Conservation (phyloP, 2,113 vertebrate genomes). For the Parus major region DNA sequence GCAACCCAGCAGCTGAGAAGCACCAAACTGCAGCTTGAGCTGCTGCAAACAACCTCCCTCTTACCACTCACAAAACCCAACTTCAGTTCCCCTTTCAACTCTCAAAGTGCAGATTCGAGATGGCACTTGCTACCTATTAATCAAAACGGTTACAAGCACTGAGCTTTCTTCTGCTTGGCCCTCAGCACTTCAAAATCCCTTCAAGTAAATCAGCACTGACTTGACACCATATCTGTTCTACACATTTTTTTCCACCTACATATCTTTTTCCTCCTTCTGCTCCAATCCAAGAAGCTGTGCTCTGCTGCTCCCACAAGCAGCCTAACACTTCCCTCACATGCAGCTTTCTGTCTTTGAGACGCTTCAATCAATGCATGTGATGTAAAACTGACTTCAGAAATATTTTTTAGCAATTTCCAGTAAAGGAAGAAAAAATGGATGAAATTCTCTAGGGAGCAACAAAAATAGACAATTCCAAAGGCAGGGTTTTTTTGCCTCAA, state of each 20-base stretch:
- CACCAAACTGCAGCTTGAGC: neutral
- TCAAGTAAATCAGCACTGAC: neutral
- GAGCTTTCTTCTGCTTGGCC: neutral
- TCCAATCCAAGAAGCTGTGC: neutral
- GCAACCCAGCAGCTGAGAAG: neutral
- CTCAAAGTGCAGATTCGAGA: neutral
- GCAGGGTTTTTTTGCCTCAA: neutral
- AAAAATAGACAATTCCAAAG: neutral
- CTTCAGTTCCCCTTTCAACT: neutral
- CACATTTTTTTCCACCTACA: accelerated
- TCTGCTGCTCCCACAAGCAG: neutral
- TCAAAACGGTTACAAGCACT: neutral
- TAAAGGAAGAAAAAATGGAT: neutral
- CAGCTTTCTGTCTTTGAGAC: neutral
- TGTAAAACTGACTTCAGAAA: neutral
- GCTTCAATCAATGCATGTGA: neutral
- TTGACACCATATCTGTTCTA: neutral
- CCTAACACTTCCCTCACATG: neutral
- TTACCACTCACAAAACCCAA: neutral
- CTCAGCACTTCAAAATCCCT: neutral
- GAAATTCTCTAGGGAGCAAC: neutral
- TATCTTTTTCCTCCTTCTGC: neutral
- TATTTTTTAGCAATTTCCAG: neutral
- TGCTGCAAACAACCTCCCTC: neutral
- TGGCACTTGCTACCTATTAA: neutral